Evolutionary conservation across 2,113 vertebrate species (phyloP).

Genomic region (Nerophis ophidion): DNA sequence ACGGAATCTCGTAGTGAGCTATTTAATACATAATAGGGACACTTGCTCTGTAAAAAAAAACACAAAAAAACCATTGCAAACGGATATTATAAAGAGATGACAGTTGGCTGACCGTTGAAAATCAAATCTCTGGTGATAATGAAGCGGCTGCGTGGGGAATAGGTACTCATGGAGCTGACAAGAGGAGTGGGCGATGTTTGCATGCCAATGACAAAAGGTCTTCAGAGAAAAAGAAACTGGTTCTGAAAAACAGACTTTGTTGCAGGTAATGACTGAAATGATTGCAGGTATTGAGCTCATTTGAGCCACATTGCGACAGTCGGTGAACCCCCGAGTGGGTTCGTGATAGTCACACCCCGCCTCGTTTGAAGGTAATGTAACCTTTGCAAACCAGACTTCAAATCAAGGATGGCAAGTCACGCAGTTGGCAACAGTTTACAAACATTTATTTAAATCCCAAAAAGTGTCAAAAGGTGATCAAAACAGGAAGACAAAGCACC

Average conservation of each 20-base stretch:
- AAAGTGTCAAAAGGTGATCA: no score
- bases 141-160: background rate
- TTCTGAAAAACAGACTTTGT: background rate
- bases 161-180: slow-evolving; percentile 1
- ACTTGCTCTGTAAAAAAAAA: no score
- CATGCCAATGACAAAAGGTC: slow-evolving; percentile 5
- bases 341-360: slow-evolving; percentile 23
- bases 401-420: no score
- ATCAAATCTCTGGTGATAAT: slow-evolving; percentile 4
- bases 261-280: background rate
- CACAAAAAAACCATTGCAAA: no score
- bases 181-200: slow-evolving; percentile 3
- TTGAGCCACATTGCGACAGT: background rate
- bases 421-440: no score
- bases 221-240: slow-evolving; percentile 4
- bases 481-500: no score
- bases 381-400: no score
- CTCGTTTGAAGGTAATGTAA: no score
- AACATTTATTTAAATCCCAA: no score
- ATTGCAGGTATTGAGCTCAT: background rate
- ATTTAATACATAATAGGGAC: background rate
- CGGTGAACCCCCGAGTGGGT: slow-evolving; percentile 21
- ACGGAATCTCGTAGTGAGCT: no score
- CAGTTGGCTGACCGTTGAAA: background rate
- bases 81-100: background rate